Percentiles rank a stretch among this genome's conserved stretches.
Conservation (phyloP, 2,888 invertebrate species). For the Luperina testacea region DNA sequence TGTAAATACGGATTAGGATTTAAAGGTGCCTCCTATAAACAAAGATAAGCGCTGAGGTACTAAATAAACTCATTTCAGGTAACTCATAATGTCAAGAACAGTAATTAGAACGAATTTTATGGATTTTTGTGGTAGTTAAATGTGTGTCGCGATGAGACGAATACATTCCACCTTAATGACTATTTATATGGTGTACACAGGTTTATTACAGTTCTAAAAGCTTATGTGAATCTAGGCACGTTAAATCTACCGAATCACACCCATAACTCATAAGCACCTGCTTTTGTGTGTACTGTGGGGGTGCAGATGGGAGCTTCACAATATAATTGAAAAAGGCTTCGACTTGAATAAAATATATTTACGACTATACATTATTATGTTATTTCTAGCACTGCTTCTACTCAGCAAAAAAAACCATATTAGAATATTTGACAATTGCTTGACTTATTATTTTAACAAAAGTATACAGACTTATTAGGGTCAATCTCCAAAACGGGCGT, state of each 20-base stretch:
- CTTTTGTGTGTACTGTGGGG: too few species aligned
- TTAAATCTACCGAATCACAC: neutral
- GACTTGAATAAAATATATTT: too few species aligned
- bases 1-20: constrained; percentile 49
- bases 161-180: neutral
- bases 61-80: constrained; percentile 30
- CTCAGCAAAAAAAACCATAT: too few species aligned
- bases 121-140: constrained; percentile 8
- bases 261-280: neutral
- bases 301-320: too few species aligned
- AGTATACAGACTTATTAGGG: too few species aligned
- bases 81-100: constrained; percentile 2
- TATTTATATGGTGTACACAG: neutral
- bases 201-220: neutral
- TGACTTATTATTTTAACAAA: too few species aligned
- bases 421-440: too few species aligned
- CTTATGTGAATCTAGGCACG: neutral
- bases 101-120: neutral
- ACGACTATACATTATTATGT: too few species aligned
- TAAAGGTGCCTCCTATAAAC: constrained; percentile 30
- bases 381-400: too few species aligned
- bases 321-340: too few species aligned
- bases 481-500: too few species aligned
- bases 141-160: neutral
- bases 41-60: constrained; percentile 33